Percentiles rank a stretch among this genome's conserved stretches.
These are phyloP conservation scores for Hyalella azteca DNA, from an alignment of 2,888 invertebrate genomes.

Conservation along the genomic window DNA sequence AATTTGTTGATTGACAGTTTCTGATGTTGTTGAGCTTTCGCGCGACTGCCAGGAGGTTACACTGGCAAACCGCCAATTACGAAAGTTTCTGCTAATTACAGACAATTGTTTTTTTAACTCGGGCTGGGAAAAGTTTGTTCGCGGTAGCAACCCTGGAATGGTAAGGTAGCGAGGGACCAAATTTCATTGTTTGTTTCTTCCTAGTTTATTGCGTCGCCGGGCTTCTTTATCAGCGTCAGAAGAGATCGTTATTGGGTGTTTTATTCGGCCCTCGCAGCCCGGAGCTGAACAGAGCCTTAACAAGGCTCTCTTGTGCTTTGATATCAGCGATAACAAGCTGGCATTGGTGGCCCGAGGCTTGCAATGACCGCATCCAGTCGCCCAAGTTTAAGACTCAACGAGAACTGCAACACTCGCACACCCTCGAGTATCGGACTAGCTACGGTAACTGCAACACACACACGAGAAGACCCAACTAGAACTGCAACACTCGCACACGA, in stretches of 20 bases:
- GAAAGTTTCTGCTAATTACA: conserved; percentile 23
- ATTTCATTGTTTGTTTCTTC: conserved; percentile 1
- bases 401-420: too few relatives aligned
- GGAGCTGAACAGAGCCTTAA: conserved; percentile 5
- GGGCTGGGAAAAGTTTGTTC: background rate
- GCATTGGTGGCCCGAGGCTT: background rate
- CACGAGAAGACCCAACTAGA: too few relatives aligned
- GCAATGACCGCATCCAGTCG: too few relatives aligned
- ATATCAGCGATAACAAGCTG: conserved; percentile 4
- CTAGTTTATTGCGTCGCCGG: background rate
- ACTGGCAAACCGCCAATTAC: conserved; percentile 20
- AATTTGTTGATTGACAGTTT: too few relatives aligned
- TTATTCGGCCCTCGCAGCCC: background rate
- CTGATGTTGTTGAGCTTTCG: background rate
- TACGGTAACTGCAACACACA: too few relatives aligned
- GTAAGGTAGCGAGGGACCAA: background rate
- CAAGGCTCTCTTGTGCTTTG: background rate
- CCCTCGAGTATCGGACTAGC: too few relatives aligned
- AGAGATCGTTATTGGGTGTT: conserved; percentile 14
- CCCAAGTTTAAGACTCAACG: too few relatives aligned
- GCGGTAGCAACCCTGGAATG: conserved; percentile 7
- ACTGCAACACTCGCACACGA: too few relatives aligned
- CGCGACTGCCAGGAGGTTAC: background rate
- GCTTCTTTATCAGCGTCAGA: conserved; percentile 14
- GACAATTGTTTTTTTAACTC: conserved; percentile 16